These are phyloP conservation scores for Agrotis puta DNA, from an alignment of 2,888 invertebrate genomes.

Conservation along the genomic window DNA sequence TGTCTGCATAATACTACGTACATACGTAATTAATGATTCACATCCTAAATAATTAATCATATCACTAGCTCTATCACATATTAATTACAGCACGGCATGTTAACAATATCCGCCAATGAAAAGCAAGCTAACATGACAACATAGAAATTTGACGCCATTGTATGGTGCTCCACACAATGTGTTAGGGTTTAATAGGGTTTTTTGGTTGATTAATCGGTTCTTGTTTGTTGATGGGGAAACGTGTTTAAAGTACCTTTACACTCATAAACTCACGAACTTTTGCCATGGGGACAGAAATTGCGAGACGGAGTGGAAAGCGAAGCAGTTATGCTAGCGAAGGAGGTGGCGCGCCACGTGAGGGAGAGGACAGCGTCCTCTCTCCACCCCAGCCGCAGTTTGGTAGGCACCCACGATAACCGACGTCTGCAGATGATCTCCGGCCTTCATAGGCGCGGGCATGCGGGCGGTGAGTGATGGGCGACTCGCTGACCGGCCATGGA, in stretches of 20 bases:
- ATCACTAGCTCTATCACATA: constrained; percentile 32
- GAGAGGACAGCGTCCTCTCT: too few species aligned
- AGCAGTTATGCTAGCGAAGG: too few species aligned
- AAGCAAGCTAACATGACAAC: constrained; percentile 37
- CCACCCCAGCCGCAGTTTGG: too few species aligned
- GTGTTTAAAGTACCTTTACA: neutral
- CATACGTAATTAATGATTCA: neutral
- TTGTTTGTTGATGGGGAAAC: neutral
- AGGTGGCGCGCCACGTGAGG: too few species aligned
- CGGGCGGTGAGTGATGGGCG: too few species aligned
- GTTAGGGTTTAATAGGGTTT: constrained; percentile 18
- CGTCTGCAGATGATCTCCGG: too few species aligned
- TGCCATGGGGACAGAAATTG: too few species aligned
- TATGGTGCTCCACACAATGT: constrained; percentile 17
- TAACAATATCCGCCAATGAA: constrained; percentile 42
- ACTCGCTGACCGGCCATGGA: too few species aligned
- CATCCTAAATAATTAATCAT: constrained; percentile 40
- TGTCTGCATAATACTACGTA: neutral
- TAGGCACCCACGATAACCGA: too few species aligned
- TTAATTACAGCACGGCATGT: constrained; percentile 40
- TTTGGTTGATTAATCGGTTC: constrained; percentile 15
- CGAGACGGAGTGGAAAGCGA: too few species aligned
- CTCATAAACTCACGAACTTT: too few species aligned
- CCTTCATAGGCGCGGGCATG: too few species aligned
- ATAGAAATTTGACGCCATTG: constrained; percentile 56